A percentile compares a stretch with the other conserved stretches of the same genome.
These are phyloP conservation scores for Notiomystis cincta DNA, from an alignment of 2,113 vertebrate species.

Conservation along the genomic window DNA sequence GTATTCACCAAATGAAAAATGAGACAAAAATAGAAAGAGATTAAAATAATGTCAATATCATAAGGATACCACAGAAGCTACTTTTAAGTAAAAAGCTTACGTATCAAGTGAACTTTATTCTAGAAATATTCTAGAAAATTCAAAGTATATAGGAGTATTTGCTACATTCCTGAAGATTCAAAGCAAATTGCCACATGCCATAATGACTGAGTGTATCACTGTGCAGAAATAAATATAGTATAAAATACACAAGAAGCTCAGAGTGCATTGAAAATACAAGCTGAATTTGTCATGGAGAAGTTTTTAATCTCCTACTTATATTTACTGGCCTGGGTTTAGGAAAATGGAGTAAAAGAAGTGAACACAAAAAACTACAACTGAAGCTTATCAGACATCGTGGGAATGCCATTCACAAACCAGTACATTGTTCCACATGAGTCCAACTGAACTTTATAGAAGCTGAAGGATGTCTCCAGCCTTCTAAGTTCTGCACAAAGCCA, in stretches of 20 bases:
- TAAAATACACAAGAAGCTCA: neutral
- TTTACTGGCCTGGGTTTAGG: neutral
- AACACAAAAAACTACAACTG: neutral
- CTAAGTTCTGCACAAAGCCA: neutral
- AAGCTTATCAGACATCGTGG: neutral
- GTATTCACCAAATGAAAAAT: neutral
- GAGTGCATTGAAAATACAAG: neutral
- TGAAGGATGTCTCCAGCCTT: neutral
- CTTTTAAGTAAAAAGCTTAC: neutral
- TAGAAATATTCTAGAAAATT: neutral
- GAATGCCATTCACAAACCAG: neutral
- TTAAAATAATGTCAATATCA: neutral
- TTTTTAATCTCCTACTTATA: neutral
- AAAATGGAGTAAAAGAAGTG: neutral
- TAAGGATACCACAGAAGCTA: neutral
- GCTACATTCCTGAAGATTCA: neutral
- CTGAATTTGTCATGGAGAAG: neutral
- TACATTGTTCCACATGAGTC: neutral
- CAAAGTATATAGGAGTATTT: neutral
- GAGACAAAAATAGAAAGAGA: neutral
- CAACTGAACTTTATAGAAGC: neutral
- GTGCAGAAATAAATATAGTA: neutral
- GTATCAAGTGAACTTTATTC: neutral
- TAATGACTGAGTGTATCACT: neutral
- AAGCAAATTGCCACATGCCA: neutral